Evolutionary conservation across 2,888 invertebrate genomes (phyloP).

Genomic region (Schizaphis graminum): DNA sequence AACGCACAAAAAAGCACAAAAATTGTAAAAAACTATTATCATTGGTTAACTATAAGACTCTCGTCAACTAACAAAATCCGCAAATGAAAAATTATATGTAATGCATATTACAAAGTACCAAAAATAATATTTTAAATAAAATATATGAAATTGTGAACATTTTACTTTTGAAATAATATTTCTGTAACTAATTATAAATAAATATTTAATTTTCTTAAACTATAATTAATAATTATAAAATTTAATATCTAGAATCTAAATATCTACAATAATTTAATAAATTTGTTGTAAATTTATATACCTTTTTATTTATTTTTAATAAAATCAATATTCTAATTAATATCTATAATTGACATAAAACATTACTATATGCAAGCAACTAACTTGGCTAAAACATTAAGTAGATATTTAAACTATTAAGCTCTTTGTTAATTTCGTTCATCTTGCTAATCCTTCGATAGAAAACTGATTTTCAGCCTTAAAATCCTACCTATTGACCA

Average conservation of each 20-base stretch:
- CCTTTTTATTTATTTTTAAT: neutral
- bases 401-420: neutral
- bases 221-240: neutral
- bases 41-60: neutral
- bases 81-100: neutral
- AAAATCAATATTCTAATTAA: neutral
- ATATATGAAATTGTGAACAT: neutral
- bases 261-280: neutral
- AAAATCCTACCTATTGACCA: neutral
- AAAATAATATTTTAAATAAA: neutral
- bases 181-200: neutral
- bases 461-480: slow-evolving; percentile 13
- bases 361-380: neutral
- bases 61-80: neutral
- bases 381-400: neutral
- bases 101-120: neutral
- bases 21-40: neutral
- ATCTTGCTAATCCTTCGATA: neutral
- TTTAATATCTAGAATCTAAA: neutral
- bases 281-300: neutral
- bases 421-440: neutral
- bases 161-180: neutral
- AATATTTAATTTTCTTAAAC: neutral
- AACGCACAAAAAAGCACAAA: neutral
- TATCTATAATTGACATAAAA: neutral